Evolutionary conservation across 64 coral and sea anemone species (phyloP).

Genomic region (Dendronephthya gigantea): DNA sequence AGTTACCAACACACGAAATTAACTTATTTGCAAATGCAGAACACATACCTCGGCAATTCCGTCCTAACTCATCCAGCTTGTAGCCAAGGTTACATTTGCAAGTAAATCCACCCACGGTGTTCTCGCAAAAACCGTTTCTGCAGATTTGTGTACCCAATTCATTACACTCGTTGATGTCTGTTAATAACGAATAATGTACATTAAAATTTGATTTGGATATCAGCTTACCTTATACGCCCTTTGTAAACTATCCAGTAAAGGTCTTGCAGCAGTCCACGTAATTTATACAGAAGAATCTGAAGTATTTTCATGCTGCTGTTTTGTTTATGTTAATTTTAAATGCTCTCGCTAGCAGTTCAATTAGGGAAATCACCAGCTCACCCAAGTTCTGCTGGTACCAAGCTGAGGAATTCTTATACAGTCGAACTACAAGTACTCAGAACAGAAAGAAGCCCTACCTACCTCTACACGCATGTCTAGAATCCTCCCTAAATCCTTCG

Average conservation of each 20-base stretch:
- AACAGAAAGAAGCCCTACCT: neutral
- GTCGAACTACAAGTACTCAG: neutral
- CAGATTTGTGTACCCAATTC: conserved; percentile 56
- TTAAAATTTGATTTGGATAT: too few relatives aligned
- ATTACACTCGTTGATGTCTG: conserved; percentile 80
- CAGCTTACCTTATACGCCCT: too few relatives aligned
- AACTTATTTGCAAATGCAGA: neutral
- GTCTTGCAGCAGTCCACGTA: too few relatives aligned
- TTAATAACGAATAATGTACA: neutral
- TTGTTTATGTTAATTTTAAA: too few relatives aligned
- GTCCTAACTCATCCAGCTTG: conserved; percentile 44
- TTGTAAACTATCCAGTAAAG: too few relatives aligned
- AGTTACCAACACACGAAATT: neutral
- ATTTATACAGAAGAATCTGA: too few relatives aligned
- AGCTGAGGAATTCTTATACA: neutral
- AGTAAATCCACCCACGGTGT: conserved; percentile 51
- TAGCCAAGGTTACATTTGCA: conserved; percentile 57
- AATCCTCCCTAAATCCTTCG: conserved; percentile 34
- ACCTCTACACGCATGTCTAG: neutral
- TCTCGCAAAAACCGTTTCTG: conserved; percentile 57
- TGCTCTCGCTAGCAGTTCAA: too few relatives aligned
- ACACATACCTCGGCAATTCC: conserved; percentile 57
- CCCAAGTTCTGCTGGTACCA: too few relatives aligned
- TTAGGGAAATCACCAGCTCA: too few relatives aligned
- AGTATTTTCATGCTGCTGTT: too few relatives aligned